Evolutionary conservation across 2,888 invertebrate genomes (phyloP), one percentile per base, ranked within the genome.

Genomic region (Polyploca ridens): DNA sequence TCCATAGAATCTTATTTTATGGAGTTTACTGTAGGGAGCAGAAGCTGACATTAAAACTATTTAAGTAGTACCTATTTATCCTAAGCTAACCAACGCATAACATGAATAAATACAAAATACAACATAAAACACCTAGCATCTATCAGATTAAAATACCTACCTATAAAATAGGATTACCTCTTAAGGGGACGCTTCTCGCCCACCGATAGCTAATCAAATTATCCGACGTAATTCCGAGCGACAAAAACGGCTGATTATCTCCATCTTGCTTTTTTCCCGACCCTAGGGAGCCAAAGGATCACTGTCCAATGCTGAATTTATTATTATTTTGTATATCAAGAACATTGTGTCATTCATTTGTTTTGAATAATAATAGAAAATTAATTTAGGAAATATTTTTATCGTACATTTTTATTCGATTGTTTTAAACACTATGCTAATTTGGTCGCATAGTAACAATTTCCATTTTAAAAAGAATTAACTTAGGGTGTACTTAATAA

Each of bases 151-250:
- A 85, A 82, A 81, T 81, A 76, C 83, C 76, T 79, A 76, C 84
- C 82, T 86, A 89, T 86, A 87, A 87, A 90, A 90, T 78, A 84
- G 86, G 88, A 91, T 90, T 89, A 90, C 85, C 85, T 86, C 85
- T 87, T 85, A 86, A 86, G 87, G 88, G 90, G 81, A 79, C 85
- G 84, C 82, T 86, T 86, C 80, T 86, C 86, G 87, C 84, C 88
- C 85, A 87, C 90, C 88, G 84, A 90, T 90, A 87, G 84, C 87
- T 91, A 91, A 93, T 92, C 90, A 89, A 91, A 91, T 93, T 91
- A 92, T 87, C 86, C 84, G 72, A 73, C 82, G 89, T 90, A 90
- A 90, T 91, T 85, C 90, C 76, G 78, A 83, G 86, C 86, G 90
- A 89, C 89, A 91, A 91, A 90, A 91, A 90, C 83, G 88, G 79